Conservation (phyloP, 2,888 invertebrate genomes). For the Allophyes oxyacanthae region DNA sequence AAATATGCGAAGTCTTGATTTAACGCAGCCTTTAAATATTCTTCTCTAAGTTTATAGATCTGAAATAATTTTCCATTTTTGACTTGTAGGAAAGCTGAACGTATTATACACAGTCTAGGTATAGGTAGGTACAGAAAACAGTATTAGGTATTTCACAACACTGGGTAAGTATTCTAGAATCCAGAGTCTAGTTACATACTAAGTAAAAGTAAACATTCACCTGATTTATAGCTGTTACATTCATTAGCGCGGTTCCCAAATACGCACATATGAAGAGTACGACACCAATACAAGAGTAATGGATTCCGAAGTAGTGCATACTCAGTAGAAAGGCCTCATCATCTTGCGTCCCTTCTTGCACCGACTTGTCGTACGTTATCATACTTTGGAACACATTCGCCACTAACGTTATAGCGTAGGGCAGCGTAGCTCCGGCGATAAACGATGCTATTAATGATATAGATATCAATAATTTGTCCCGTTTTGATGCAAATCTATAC, state of each 20-base stretch:
- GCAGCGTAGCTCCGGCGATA: conserved; percentile 62
- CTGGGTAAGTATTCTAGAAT: too few species aligned
- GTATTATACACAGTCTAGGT: too few species aligned
- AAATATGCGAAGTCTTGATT: conserved; percentile 93
- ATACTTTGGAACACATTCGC: conserved; percentile 88
- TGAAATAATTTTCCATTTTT: conserved; percentile 60
- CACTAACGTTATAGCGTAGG: conserved; percentile 67
- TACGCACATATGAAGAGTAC: conserved; percentile 89
- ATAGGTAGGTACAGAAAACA: too few species aligned
- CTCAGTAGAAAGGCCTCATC: conserved; percentile 79
- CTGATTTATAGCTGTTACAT: conserved; percentile 91
- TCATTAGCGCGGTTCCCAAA: conserved; percentile 90
- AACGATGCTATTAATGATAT: conserved; percentile 83
- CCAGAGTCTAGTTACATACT: background rate
- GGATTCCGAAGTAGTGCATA: conserved; percentile 87
- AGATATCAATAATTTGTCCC: conserved; percentile 87
- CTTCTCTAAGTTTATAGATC: conserved; percentile 90
- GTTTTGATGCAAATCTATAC: conserved; percentile 90
- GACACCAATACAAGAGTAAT: conserved; percentile 90
- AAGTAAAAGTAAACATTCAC: conserved; percentile 65
- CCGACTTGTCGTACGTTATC: conserved; percentile 81
- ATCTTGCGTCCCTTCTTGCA: conserved; percentile 55
- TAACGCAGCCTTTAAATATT: conserved; percentile 90
- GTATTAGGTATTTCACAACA: too few species aligned
- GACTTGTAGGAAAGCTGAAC: too few species aligned